Evolutionary conservation across 2,888 invertebrate genomes (phyloP), one percentile per base, ranked within the genome.

Genomic region (Cerastoderma edule): DNA sequence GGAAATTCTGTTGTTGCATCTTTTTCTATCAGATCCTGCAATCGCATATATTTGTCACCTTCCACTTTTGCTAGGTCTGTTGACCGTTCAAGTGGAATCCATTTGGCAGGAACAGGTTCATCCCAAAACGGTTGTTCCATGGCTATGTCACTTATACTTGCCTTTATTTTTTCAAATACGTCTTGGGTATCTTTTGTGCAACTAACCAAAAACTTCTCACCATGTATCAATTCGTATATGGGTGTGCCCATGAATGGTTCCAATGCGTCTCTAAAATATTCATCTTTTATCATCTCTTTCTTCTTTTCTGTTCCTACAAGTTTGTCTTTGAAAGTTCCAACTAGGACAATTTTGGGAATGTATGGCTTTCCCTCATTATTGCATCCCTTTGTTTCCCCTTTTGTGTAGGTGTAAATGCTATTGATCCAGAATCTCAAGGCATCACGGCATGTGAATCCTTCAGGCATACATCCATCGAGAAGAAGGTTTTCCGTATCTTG

Each of bases 371-470:
- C 10, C 50, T 2, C 1, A n/a, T n/a, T n/a, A n/a, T n/a, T n/a
- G n/a, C n/a, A n/a, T n/a, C n/a, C n/a, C n/a, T n/a, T n/a, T n/a
- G n/a, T n/a, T n/a, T 30, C 33, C 8, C 10, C 33, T 33, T 13
- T 66, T 27, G 66, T 64, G 27, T 80, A 80, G 70, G 73, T 80
- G 56, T 80, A 73, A 30, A 80, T 73, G 19, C 73, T 71, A 35
- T 72, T 67, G 5, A 80, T 67, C 80, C 80, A 80, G 54, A 80
- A 80, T 66, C 76, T 73, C 32, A 80, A 76, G n/a, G 73, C 80
- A 57, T 80, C 80, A 8, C 67, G 27, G 57, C 71, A 76, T 19
- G 73, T 73, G 22, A 67, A 69, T 6, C 71, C 76, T 33, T 68
- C 50, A 22, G 48, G 50, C 46, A 66, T 32, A 53, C 33, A 66